Base-by-base conservation (phyloP, 2,888 invertebrate species). In the Xestia ashworthii region DNA sequence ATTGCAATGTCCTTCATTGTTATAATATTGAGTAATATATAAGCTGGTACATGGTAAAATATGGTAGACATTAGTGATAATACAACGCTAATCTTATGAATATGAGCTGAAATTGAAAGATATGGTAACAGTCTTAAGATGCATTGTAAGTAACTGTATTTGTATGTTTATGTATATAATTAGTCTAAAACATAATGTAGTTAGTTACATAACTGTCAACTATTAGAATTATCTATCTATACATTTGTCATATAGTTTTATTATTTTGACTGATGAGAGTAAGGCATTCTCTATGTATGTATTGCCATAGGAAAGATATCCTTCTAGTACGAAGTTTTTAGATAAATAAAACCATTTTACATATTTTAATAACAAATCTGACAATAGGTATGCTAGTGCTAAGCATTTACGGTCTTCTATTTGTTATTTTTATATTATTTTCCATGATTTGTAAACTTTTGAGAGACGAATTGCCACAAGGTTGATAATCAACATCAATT, bases 401-500 rank as follows among this genome's bases (percentile, higher is more conserved):
- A 89, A 88, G 78, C 82, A 87, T 89, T 81, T 87, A 84, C 75
- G 74, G 76, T 83, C 80, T 86, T 87, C 76, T 70, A 78, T 66
- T 82, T 78, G 78, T 82, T 83, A 84, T 67, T 82, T 80, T 66
- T 77, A 74, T 78, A 87, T 80, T 85, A 77, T 87, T 90, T 89
- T 90, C 74, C 84, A 85, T 71, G 69, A 93, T 94, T 96, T 96
- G 96, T 96, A 96, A 96, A 96, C 96, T 96, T 96, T 96, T 96
- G 96, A 96, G 96, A 95, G 91, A 92, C 89, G 93, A 95, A 93
- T 94, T 95, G 95, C 94, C 95, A 95, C 93, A 94, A 94, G 95
- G 94, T 96, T 96, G 95, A 95, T 94, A 96, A 95, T 94, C 95
- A 96, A 96, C 96, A 97, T 97, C 97, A 96, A 97, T 97, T 96